A percentile compares a stretch with the other conserved stretches of the same genome.
Conservation (phyloP, 2,113 vertebrate species). For the Barnardius zonarius region DNA sequence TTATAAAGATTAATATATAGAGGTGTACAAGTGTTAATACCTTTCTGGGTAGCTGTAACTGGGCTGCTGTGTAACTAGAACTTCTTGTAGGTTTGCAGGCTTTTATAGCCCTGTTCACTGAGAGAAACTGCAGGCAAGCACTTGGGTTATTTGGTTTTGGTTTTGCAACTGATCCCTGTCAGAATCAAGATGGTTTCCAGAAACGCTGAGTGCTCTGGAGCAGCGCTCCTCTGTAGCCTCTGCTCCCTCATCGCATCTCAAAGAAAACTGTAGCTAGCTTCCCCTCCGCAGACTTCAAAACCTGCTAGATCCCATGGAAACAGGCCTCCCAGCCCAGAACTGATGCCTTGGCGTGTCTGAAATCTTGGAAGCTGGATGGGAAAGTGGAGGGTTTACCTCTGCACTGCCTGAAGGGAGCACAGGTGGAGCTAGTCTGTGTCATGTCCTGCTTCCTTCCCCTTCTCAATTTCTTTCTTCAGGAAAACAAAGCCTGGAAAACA, state of each 20-base stretch:
- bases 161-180: not conserved
- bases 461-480: not conserved
- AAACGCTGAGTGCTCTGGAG: not conserved
- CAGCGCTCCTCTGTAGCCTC: not conserved
- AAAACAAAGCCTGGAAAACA: not conserved
- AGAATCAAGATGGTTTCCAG: not conserved
- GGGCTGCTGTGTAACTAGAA: not conserved
- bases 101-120: not conserved
- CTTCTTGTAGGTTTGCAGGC: not conserved
- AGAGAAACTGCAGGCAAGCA: not conserved
- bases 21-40: not conserved
- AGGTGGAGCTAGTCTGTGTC: not conserved
- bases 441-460: not conserved
- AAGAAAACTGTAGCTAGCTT: not conserved
- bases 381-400: not conserved
- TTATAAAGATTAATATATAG: conserved; percentile 80
- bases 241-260: not conserved
- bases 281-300: not conserved
- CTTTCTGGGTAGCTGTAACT: not conserved
- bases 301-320: not conserved
- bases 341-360: not conserved
- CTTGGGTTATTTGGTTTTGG: not conserved
- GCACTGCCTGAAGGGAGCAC: not conserved
- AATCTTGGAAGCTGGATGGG: not conserved
- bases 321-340: not conserved